Base-by-base conservation (phyloP, 2,113 vertebrate genomes). In the Euleptes europaea region DNA sequence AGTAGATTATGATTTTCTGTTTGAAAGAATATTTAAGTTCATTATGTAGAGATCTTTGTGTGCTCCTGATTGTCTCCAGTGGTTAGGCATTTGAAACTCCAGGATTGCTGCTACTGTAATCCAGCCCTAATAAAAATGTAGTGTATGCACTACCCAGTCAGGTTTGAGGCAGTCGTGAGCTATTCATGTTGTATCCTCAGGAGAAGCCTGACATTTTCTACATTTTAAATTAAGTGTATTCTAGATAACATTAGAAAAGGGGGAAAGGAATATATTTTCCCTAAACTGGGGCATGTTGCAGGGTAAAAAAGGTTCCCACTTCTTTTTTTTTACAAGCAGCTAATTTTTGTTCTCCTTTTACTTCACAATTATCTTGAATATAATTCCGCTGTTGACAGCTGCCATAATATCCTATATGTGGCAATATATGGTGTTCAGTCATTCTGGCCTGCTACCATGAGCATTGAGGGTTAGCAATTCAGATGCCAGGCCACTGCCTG, bases 1-100 rank as follows among this genome's bases (percentile, higher is more conserved):
- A 84, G 90, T 90, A 91, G 87, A 91, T 94, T 90, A 93, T 92
- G 91, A 95, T 93, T 96, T 95, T 95, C 88, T 94, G 82, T 96
- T 95, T 92, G 94, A 95, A 94, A 92, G 82, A 74, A 90, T 96
- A 94, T 95, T 96, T 96, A 92, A 94, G 93, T 95, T 96, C 93
- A 95, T 96, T 96, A 95, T 95, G 91, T 90, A 89, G 90, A 94
- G 70, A 94, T 94, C 90, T 95, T 92, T 94, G 80, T 76, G n/a
- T 93, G 88, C 93, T 92, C 92, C 91, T 92, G 94, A 93, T 94
- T 89, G 87, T 95, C 95, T 95, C 87, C 86, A 93, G 93, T 91
- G 92, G 85, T 88, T 93, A 92, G 85, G 86, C 87, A 89, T 94
- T 93, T 93, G 92, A 94, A 94, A 90, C 89, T 95, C 84, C 86